These are phyloP conservation scores for Anisognathus igniventris DNA, from an alignment of 2,797 vertebrate genomes.

Conservation along the genomic window DNA sequence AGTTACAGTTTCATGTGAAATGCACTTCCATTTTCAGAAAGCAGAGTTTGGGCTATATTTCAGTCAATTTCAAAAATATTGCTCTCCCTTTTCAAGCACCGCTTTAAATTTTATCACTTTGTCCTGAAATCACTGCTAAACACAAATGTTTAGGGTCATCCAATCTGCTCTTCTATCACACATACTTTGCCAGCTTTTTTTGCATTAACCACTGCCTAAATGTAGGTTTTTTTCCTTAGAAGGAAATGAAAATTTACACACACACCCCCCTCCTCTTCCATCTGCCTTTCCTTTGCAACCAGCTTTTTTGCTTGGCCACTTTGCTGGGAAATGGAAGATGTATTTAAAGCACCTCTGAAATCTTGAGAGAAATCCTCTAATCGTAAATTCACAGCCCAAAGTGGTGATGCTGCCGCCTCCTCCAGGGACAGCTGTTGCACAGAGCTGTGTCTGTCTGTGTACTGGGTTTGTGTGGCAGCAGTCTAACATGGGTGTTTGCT, in stretches of 20 bases:
- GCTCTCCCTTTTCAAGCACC: not conserved
- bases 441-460: not conserved
- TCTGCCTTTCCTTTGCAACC: not conserved
- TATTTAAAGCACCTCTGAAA: not conserved
- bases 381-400: accelerated
- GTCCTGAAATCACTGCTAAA: not conserved
- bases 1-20: not conserved
- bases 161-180: not conserved
- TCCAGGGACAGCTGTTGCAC: not conserved
- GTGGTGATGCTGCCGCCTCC: not conserved
- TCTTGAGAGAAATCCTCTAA: not conserved
- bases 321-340: not conserved
- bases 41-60: not conserved
- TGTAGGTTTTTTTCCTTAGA: not conserved
- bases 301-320: not conserved
- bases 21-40: not conserved
- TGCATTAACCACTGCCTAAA: not conserved
- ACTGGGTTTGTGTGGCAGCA: not conserved
- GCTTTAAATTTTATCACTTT: not conserved
- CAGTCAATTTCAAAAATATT: not conserved
- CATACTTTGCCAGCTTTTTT: not conserved
- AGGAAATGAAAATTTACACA: not conserved
- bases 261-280: accelerated
- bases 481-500: not conserved
- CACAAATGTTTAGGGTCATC: not conserved